Percentiles rank a stretch among this genome's conserved stretches.
These are phyloP conservation scores for Spea bombifrons DNA, from an alignment of 2,113 vertebrate species.

Conservation along the genomic window DNA sequence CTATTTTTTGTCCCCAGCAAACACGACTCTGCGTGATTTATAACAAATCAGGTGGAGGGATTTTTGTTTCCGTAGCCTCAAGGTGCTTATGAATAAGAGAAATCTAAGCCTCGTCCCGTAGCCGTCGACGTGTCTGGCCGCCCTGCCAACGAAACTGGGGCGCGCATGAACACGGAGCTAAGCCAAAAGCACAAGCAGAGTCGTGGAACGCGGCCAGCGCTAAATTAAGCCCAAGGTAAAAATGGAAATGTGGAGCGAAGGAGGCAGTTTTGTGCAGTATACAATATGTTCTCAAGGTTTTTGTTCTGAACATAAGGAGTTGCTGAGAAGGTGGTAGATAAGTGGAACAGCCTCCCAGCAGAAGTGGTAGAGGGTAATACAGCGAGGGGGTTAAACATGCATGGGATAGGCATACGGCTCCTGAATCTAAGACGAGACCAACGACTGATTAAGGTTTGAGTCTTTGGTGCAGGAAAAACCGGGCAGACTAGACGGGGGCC, in stretches of 20 bases:
- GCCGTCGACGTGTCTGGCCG: background rate
- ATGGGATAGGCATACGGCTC: no score
- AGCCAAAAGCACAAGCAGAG: conserved; percentile 18
- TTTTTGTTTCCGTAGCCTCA: background rate
- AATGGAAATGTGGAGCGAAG: conserved; percentile 18
- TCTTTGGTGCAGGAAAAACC: no score
- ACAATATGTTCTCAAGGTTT: conserved; percentile 17
- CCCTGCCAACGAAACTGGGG: conserved; percentile 12
- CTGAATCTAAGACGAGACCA: no score
- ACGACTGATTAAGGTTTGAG: no score
- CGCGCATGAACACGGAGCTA: background rate
- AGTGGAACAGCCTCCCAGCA: no score
- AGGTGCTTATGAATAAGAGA: conserved; percentile 40
- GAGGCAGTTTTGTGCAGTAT: conserved; percentile 17
- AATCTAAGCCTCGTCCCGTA: conserved; percentile 1
- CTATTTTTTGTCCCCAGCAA: no score
- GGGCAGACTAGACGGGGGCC: no score
- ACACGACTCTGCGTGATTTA: conserved; percentile 11
- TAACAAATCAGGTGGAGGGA: background rate
- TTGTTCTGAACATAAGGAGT: background rate
- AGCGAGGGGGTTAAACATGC: no score
- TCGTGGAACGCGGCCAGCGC: conserved; percentile 11
- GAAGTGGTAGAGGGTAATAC: no score
- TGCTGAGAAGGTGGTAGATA: background rate
- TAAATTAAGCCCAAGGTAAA: conserved; percentile 37